Conservation (phyloP, 2,888 invertebrate species). For the Melieria omissa region DNA sequence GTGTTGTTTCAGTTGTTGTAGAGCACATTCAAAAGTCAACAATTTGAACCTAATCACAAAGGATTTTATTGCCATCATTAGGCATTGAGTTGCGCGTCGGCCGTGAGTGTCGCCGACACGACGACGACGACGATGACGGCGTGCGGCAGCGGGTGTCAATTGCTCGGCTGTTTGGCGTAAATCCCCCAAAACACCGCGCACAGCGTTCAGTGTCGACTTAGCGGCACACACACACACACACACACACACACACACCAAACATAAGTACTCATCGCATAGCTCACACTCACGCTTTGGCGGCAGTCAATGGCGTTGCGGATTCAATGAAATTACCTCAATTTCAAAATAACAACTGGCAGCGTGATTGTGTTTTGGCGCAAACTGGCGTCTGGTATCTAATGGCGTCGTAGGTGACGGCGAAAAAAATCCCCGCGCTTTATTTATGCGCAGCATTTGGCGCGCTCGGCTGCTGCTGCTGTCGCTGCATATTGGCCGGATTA, state of each 20-base stretch:
- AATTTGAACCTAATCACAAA: conserved; percentile 61
- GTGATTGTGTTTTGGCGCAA: background rate
- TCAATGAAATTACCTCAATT: conserved; percentile 8
- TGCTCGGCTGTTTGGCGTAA: background rate
- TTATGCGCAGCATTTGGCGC: conserved; percentile 33
- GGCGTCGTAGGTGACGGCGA: background rate
- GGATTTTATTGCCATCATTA: conserved; percentile 56
- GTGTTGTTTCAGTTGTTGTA: background rate
- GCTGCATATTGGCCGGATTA: conserved; percentile 49
- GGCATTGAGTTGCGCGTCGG: conserved; percentile 11
- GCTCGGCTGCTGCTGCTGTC: conserved; percentile 49
- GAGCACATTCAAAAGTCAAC: conserved; percentile 58
- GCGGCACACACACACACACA: background rate
- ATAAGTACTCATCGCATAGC: background rate
- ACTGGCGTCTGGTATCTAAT: conserved; percentile 27
- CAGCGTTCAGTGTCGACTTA: background rate
- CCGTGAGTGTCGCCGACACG: background rate
- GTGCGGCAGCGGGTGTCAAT: background rate
- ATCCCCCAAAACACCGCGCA: too few species aligned
- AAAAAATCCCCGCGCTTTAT: conserved; percentile 51
- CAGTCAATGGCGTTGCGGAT: background rate
- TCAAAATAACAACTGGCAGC: background rate
- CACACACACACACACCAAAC: background rate
- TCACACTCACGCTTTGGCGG: background rate
- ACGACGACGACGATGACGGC: background rate